A percentile compares a stretch with the other conserved stretches of the same genome.
Conservation (phyloP, 2,113 vertebrate species). For the Montifringilla adamsi region DNA sequence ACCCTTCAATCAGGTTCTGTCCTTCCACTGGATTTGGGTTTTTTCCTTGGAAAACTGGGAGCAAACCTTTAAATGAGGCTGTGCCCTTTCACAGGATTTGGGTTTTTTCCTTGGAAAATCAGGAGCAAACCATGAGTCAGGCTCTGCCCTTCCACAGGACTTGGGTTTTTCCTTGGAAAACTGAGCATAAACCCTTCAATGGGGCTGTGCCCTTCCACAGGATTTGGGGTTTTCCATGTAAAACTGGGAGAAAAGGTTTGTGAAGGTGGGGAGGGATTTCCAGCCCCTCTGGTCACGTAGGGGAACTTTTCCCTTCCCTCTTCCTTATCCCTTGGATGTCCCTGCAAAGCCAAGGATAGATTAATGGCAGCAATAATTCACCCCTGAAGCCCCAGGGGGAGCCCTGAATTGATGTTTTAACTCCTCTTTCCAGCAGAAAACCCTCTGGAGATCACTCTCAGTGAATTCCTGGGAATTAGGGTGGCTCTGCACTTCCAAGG, state of each 20-base stretch:
- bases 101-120: neutral
- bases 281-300: neutral
- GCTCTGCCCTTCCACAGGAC: neutral
- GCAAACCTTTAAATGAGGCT: neutral
- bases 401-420: neutral
- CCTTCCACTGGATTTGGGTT: neutral
- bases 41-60: neutral
- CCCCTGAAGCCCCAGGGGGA: neutral
- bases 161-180: too few species aligned
- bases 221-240: neutral
- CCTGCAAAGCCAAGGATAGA: neutral
- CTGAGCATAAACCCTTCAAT: neutral
- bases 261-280: neutral
- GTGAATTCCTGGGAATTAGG: neutral
- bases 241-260: neutral
- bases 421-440: neutral
- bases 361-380: neutral
- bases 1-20: neutral
- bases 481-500: neutral
- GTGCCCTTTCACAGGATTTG: neutral
- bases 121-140: accelerated
- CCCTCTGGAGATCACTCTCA: neutral
- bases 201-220: neutral
- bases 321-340: neutral
- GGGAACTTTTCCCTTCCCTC: neutral